Evolutionary conservation across 2,797 vertebrate species (phyloP).

Genomic region (Apogon hyalosoma): DNA sequence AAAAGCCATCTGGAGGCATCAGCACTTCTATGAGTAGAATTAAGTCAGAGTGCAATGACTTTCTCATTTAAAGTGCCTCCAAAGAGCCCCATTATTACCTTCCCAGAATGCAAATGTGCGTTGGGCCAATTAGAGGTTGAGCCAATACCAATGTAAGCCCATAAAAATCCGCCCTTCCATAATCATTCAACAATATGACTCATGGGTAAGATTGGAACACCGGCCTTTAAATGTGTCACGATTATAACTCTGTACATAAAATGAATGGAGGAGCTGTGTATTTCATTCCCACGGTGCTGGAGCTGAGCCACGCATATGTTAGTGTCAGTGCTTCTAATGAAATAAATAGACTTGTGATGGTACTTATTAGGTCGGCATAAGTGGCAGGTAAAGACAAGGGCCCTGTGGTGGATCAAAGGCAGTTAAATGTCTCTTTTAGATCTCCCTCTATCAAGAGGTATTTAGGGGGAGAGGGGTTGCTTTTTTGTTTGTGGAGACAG

Average conservation of each 20-base stretch:
- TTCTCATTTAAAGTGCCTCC: constrained; percentile 77
- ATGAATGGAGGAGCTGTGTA: constrained; percentile 66
- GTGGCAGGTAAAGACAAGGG: constrained; percentile 77
- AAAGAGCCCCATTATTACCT: constrained; percentile 80
- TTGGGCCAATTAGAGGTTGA: constrained; percentile 80
- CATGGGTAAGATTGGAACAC: constrained; percentile 71
- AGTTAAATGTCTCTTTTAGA: constrained; percentile 74
- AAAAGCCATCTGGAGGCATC: constrained; percentile 80
- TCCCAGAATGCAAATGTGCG: constrained; percentile 81
- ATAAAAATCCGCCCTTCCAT: constrained; percentile 76
- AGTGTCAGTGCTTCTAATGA: constrained; percentile 73
- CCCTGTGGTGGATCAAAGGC: constrained; percentile 78
- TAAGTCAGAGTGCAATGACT: constrained; percentile 79
- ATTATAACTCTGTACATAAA: constrained; percentile 72
- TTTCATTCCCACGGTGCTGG: constrained; percentile 73
- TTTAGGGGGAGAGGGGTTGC: constrained; percentile 61
- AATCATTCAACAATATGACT: constrained; percentile 80
- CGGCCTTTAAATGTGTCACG: constrained; percentile 75
- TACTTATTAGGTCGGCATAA: constrained; percentile 74
- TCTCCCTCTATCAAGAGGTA: constrained; percentile 77
- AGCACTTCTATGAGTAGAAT: constrained; percentile 77
- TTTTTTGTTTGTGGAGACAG: constrained; percentile 78
- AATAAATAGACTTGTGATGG: constrained; percentile 78
- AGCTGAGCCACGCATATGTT: constrained; percentile 69
- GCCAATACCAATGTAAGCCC: constrained; percentile 77